Conservation (phyloP, 35 echinoderm and acorn worm genomes). For the Anneissia japonica region DNA sequence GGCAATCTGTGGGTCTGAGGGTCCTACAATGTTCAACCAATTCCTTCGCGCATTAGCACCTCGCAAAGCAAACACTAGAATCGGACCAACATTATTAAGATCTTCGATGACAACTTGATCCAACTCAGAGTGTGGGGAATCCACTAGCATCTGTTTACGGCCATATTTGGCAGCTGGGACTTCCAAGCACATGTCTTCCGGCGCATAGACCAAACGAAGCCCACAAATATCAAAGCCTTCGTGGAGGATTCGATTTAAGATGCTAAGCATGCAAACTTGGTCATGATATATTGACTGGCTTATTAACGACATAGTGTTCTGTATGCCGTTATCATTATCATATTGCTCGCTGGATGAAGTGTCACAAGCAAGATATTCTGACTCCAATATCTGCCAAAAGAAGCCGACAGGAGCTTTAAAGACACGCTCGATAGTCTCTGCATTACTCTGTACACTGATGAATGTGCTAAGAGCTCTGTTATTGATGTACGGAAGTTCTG, state of each 20-base stretch:
- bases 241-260: slow-evolving; percentile 61
- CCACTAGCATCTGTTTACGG: background rate
- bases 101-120: background rate
- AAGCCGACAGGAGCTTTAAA: slow-evolving; percentile 51
- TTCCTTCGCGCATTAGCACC: slow-evolving; percentile 55
- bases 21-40: slow-evolving; percentile 78
- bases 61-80: slow-evolving; percentile 61
- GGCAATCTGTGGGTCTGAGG: slow-evolving; percentile 77
- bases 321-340: slow-evolving; percentile 47
- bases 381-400: slow-evolving; percentile 81
- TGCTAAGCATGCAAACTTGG: slow-evolving; percentile 44
- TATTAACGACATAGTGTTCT: slow-evolving; percentile 83
- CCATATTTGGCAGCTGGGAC: background rate
- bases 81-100: slow-evolving; percentile 11
- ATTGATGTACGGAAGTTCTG: slow-evolving; percentile 50
- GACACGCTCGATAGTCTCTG: slow-evolving; percentile 25
- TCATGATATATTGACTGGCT: slow-evolving; percentile 57
- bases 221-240: slow-evolving; percentile 72
- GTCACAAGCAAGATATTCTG: slow-evolving; percentile 33
- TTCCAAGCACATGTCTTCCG: slow-evolving; percentile 21
- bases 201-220: slow-evolving; percentile 59
- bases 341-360: slow-evolving; percentile 33
- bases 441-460: slow-evolving; percentile 27
- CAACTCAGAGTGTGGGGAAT: background rate
- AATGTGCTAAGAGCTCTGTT: slow-evolving; percentile 60